These are phyloP conservation scores for Furcula furcula DNA, from an alignment of 2,888 invertebrate species.

Conservation along the genomic window DNA sequence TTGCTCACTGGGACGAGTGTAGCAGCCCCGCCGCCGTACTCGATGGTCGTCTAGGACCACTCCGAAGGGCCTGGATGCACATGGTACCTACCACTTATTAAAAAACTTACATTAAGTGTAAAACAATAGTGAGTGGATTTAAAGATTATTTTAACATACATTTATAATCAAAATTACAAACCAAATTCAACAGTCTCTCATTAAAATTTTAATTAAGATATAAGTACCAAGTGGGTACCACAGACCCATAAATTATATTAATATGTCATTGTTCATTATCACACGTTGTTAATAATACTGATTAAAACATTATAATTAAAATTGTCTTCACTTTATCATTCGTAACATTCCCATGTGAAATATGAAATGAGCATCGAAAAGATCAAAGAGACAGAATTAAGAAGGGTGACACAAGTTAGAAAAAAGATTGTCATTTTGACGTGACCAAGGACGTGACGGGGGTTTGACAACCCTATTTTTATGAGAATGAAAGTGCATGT, in stretches of 20 bases:
- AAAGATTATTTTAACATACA: too few relatives aligned
- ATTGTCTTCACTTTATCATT: slow-evolving; percentile 25
- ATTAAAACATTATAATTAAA: slow-evolving; percentile 15
- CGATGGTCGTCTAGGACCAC: too few relatives aligned
- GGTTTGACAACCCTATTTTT: slow-evolving; percentile 53
- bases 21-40: too few relatives aligned
- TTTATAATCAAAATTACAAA: too few relatives aligned
- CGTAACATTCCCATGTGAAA: slow-evolving; percentile 39
- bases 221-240: background rate
- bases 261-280: background rate
- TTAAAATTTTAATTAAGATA: background rate
- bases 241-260: background rate
- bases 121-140: too few relatives aligned
- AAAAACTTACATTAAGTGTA: too few relatives aligned
- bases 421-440: too few relatives aligned
- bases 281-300: background rate
- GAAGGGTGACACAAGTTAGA: slow-evolving; percentile 38
- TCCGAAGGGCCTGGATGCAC: too few relatives aligned
- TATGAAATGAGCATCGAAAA: slow-evolving; percentile 38
- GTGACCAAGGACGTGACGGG: slow-evolving; percentile 37
- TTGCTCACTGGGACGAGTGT: too few relatives aligned
- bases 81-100: too few relatives aligned
- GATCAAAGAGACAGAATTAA: slow-evolving; percentile 39
- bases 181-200: background rate
- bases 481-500: slow-evolving; percentile 25